Evolutionary conservation across 2,797 vertebrate species (phyloP).

Genomic region (Epinephelus awoara): DNA sequence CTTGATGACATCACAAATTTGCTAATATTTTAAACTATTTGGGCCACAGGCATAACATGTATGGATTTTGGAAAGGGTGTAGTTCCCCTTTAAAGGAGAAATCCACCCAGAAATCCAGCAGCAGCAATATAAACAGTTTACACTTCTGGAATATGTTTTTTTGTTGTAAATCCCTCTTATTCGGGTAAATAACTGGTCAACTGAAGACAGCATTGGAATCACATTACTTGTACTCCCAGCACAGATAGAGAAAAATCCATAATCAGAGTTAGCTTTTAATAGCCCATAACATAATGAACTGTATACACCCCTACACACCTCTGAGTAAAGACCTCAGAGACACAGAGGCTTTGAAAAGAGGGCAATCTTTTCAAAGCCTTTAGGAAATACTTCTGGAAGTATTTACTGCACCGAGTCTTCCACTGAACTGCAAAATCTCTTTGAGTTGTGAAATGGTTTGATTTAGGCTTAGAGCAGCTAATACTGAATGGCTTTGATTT

Average conservation of each 20-base stretch:
- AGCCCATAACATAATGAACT: not conserved
- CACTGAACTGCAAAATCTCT: conserved; percentile 14
- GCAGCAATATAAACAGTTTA: not conserved
- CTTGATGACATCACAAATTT: too few relatives aligned
- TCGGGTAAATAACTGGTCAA: not conserved
- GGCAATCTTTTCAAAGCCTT: not conserved
- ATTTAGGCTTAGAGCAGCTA: conserved; percentile 10
- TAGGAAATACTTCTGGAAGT: conserved; percentile 6
- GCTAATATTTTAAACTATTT: too few relatives aligned
- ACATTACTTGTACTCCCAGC: not conserved
- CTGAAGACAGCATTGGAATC: not conserved
- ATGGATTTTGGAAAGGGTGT: too few relatives aligned
- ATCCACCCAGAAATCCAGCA: not conserved
- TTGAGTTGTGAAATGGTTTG: conserved; percentile 1
- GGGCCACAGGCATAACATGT: too few relatives aligned
- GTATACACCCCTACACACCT: not conserved
- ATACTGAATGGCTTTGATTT: conserved; percentile 5
- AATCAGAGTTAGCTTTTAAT: not conserved
- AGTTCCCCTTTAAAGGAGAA: conserved; percentile 3
- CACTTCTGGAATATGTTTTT: not conserved
- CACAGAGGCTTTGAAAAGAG: conserved; percentile 6
- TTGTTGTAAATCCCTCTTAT: not conserved
- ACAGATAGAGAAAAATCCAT: not conserved
- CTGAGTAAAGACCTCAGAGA: conserved; percentile 3
- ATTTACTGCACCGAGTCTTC: not conserved